Base-by-base conservation (phyloP, 2,113 vertebrate genomes). In the Eolophus roseicapilla region DNA sequence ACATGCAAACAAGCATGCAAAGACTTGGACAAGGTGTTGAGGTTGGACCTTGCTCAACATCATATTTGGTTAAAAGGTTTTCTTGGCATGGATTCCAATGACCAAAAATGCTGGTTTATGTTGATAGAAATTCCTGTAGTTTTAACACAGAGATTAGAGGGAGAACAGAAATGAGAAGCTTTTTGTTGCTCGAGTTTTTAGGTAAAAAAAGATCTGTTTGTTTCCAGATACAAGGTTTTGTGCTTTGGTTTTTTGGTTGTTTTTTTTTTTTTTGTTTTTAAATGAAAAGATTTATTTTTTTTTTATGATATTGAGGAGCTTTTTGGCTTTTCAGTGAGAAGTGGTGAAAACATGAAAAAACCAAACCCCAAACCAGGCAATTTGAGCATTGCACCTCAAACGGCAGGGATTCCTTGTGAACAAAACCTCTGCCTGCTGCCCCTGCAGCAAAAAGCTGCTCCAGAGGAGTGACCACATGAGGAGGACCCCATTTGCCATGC, bases 21-120 rank as follows among this genome's bases (percentile, higher is more conserved):
- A 15, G 69, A 44, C 85, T 85, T 19, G 68, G 92, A 68, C 77
- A 92, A 91, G 64, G 91, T 89, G 80, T 8, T 88, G 82, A 68
- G 19, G 1, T 86, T 7, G 33, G 20, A 67, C 11, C 15, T 67
- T 14, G n/a, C 18, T 73, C 13, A 33, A 80, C 90, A 53, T 43
- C 11, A 0, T 17, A 17, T 79, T 71, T 31, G 20, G 37, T 47
- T 33, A n/a, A 55, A 82, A 88, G 39, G 8, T 20, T 70, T 80
- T 52, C 14, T 15, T 52, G 13, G 16, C 16, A 9, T 23, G 3
- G 47, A 92, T 92, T 79, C 59, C 52, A 62, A 71, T 39, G 33
- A 46, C 43, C 35, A 23, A 63, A 55, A 46, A 13, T 7, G n/a
- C 6, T 39, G 13, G 1, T 60, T 89, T 91, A 13, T 4, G 9